Percentiles rank a stretch among this genome's conserved stretches.
Conservation (phyloP, 2,797 vertebrate genomes). For the Myotis daubentonii region DNA sequence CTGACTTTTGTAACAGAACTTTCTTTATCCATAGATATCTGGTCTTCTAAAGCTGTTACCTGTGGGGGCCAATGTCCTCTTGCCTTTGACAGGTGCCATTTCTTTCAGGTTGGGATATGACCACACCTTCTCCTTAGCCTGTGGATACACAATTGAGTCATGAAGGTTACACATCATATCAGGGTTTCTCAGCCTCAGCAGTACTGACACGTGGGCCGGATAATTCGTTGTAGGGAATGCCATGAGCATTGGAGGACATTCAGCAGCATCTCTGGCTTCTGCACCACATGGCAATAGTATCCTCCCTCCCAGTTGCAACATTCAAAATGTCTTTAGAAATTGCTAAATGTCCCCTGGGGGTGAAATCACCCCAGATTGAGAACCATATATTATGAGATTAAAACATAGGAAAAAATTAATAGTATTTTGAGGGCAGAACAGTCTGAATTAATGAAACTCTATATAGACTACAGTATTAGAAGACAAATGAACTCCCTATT, state of each 20-base stretch:
- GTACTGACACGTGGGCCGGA: background rate
- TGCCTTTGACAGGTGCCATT: conserved; percentile 86
- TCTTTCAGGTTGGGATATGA: conserved; percentile 84
- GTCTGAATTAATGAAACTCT: background rate
- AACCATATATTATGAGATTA: background rate
- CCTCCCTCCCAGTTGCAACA: background rate
- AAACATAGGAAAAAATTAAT: background rate
- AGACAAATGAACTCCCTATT: conserved; percentile 1
- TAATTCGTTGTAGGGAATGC: background rate
- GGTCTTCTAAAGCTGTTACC: conserved; percentile 84
- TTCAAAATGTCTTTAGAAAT: background rate
- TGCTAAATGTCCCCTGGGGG: background rate
- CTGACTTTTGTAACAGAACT: background rate
- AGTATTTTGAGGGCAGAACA: background rate
- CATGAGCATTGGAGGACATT: background rate
- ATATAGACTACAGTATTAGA: background rate
- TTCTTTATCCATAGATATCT: background rate
- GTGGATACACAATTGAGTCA: conserved; percentile 27
- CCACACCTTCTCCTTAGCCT: conserved; percentile 84
- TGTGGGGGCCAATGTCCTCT: conserved; percentile 87
- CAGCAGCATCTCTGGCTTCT: background rate
- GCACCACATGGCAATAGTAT: background rate
- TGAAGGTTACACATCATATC: background rate
- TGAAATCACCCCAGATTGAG: background rate
- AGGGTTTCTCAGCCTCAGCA: background rate